Conservation (phyloP, 2,888 invertebrate species). For the Synergus laeviventris region DNA sequence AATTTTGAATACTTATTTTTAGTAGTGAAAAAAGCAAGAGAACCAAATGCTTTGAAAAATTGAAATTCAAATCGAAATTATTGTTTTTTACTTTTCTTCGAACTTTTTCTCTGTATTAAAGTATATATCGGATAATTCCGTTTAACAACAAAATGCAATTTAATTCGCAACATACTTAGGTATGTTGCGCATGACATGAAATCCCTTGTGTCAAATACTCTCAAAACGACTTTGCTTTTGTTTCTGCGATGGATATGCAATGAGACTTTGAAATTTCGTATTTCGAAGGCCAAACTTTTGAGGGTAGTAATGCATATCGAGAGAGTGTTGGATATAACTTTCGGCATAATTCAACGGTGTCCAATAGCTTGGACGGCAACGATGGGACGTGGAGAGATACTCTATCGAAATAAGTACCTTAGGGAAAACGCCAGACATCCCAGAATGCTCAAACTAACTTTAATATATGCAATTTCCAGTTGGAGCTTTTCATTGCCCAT, state of each 20-base stretch:
- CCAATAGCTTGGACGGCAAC: slow-evolving; percentile 11
- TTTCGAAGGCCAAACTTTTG: neutral
- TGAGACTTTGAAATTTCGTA: slow-evolving; percentile 17
- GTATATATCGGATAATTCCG: too few species aligned
- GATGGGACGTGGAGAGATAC: slow-evolving; percentile 6
- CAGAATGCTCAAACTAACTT: slow-evolving; percentile 20
- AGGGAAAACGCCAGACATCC: slow-evolving; percentile 16
- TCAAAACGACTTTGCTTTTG: slow-evolving; percentile 15
- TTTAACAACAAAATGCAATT: neutral
- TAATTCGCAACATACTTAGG: neutral
- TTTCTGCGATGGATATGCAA: slow-evolving; percentile 17
- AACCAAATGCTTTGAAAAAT: too few species aligned
- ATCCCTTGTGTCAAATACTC: slow-evolving; percentile 13
- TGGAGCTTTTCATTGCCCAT: neutral
- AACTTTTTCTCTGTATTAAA: too few species aligned
- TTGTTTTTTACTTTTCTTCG: neutral
- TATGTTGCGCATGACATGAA: slow-evolving; percentile 12
- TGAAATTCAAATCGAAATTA: too few species aligned
- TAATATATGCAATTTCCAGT: neutral
- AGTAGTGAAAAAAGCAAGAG: too few species aligned
- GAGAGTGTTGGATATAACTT: slow-evolving; percentile 26
- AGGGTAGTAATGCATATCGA: slow-evolving; percentile 2
- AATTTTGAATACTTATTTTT: too few species aligned
- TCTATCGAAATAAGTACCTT: neutral
- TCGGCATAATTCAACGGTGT: slow-evolving; percentile 24